These are phyloP conservation scores for Macrophya annulata DNA, from an alignment of 2,888 invertebrate genomes.

Conservation along the genomic window DNA sequence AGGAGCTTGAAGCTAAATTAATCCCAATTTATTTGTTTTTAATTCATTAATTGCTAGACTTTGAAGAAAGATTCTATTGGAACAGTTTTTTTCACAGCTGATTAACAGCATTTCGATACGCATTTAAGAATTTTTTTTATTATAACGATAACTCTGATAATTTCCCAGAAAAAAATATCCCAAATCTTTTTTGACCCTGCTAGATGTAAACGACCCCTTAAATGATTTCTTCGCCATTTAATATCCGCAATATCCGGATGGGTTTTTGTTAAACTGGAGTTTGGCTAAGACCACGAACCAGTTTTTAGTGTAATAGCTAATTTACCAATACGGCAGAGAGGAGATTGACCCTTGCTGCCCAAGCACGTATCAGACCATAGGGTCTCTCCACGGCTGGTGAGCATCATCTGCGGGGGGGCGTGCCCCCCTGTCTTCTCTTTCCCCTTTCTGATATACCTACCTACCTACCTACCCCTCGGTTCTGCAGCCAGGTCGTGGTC, in stretches of 20 bases:
- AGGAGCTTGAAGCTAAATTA: no score
- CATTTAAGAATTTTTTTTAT: no score
- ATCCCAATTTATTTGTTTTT: no score
- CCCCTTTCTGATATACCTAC: slow-evolving; percentile 24
- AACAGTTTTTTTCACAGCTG: no score
- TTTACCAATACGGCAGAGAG: slow-evolving; percentile 28
- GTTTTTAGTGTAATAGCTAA: slow-evolving; percentile 5
- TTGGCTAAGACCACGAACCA: background rate
- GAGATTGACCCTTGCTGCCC: slow-evolving; percentile 45
- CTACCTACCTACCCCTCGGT: background rate
- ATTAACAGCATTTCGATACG: no score
- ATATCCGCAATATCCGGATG: background rate
- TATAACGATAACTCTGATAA: no score
- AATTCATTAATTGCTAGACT: no score
- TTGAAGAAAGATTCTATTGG: no score
- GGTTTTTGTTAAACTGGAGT: no score
- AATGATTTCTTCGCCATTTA: background rate
- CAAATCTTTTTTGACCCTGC: no score
- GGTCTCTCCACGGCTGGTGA: slow-evolving; percentile 40
- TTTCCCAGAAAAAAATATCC: no score
- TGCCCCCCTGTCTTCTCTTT: slow-evolving; percentile 41
- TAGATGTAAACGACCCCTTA: no score
- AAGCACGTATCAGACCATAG: background rate
- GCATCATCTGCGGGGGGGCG: slow-evolving; percentile 57
- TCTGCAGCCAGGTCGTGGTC: slow-evolving; percentile 46